Evolutionary conservation across 2,888 invertebrate genomes (phyloP).

Genomic region (Microchrysa polita): DNA sequence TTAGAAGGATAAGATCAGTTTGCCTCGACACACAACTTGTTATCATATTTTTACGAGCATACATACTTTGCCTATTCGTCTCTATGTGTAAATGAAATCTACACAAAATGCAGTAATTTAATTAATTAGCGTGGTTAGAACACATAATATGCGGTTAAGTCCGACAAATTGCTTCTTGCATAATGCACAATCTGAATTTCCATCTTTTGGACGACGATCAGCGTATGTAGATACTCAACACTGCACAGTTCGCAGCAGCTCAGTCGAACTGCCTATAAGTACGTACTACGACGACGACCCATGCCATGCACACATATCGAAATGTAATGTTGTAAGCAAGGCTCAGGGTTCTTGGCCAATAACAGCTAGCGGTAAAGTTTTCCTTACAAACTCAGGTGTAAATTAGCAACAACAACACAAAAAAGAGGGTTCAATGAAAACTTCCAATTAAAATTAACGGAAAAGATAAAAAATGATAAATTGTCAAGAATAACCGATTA

Average conservation of each 20-base stretch:
- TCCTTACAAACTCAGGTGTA: conserved; percentile 46
- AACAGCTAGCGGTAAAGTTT: conserved; percentile 29
- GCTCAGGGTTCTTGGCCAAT: background rate
- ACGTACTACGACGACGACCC: background rate
- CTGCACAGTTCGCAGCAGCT: background rate
- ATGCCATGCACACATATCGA: background rate
- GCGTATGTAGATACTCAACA: background rate
- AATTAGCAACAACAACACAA: too few relatives aligned
- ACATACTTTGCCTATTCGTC: conserved; percentile 17
- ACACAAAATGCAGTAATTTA: conserved; percentile 31
- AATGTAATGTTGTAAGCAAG: background rate
- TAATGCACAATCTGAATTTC: conserved; percentile 36
- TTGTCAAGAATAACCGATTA: background rate
- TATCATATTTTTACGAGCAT: background rate
- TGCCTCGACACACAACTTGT: conserved; percentile 6
- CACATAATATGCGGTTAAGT: conserved; percentile 30
- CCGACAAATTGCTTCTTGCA: conserved; percentile 36
- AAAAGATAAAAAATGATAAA: conserved; percentile 1
- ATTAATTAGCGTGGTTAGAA: conserved; percentile 39
- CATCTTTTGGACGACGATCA: conserved; percentile 1
- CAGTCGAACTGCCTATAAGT: background rate
- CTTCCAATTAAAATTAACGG: background rate
- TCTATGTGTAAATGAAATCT: conserved; percentile 7
- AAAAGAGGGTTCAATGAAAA: background rate
- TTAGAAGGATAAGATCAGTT: conserved; percentile 12